These are phyloP conservation scores for Patiria miniata DNA, from an alignment of 35 echinoderm and acorn worm species.

Conservation along the genomic window DNA sequence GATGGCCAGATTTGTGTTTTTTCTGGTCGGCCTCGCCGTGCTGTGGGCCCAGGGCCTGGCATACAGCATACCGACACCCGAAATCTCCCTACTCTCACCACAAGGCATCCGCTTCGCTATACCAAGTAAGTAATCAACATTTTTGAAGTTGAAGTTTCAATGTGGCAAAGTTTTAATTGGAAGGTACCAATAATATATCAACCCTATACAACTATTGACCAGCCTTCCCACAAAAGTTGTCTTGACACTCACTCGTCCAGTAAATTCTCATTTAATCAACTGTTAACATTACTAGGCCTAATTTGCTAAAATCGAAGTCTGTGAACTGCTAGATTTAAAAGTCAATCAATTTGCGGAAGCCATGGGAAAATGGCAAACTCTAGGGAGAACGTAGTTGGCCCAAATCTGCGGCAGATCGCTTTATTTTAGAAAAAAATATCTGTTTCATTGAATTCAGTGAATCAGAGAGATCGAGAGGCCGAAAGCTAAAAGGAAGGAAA, in stretches of 20 bases:
- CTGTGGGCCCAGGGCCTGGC: not conserved
- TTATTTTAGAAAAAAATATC: no score
- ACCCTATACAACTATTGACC: not conserved
- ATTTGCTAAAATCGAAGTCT: not conserved
- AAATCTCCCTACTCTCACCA: conserved; percentile 14
- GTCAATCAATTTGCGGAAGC: no score
- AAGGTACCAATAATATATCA: no score
- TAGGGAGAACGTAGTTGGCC: no score
- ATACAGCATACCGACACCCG: conserved; percentile 13
- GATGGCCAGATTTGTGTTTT: not conserved
- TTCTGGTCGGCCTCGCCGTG: not conserved
- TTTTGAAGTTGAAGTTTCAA: not conserved
- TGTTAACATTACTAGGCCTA: not conserved
- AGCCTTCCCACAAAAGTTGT: not conserved
- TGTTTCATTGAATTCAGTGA: no score
- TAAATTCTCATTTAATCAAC: not conserved
- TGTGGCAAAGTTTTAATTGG: not conserved
- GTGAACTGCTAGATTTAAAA: no score
- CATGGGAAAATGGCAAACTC: no score
- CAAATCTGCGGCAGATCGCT: no score
- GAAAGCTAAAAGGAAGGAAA: not conserved
- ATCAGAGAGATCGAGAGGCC: no score
- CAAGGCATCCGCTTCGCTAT: conserved; percentile 40
- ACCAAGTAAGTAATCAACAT: conserved; percentile 14
- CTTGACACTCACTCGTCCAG: not conserved